Evolutionary conservation across 2,797 vertebrate genomes (phyloP).

Genomic region (Acridotheres tristis): DNA sequence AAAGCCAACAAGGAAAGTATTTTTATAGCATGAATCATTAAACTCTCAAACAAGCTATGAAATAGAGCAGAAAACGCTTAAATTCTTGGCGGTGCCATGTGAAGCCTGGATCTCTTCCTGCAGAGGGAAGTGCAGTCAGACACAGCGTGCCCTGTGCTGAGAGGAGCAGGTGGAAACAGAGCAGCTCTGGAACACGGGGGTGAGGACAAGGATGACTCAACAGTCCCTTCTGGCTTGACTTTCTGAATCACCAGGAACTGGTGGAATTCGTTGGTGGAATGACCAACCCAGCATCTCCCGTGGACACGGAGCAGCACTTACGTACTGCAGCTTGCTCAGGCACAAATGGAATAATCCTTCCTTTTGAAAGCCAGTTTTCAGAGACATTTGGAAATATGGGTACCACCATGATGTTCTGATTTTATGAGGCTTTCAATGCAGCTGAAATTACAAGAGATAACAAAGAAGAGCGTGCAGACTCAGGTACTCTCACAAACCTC

Average conservation of each 20-base stretch:
- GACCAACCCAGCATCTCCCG: accelerated
- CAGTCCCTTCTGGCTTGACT: not conserved
- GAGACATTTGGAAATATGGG: not conserved
- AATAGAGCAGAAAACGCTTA: not conserved
- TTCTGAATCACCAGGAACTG: not conserved
- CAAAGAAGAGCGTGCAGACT: not conserved
- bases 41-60: not conserved
- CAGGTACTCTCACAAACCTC: not conserved
- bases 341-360: not conserved
- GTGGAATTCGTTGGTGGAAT: no score
- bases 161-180: not conserved
- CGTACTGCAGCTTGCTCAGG: accelerated
- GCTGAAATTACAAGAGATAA: not conserved
- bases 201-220: not conserved
- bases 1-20: slow-evolving; percentile 11
- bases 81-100: not conserved
- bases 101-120: not conserved
- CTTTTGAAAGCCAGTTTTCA: not conserved
- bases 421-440: not conserved
- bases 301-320: not conserved
- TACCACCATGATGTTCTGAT: accelerated
- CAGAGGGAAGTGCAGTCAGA: not conserved
- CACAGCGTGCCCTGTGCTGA: not conserved
- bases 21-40: slow-evolving; percentile 37
- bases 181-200: accelerated